phyloP scores from a whole-genome alignment of 2,888 invertebrate species.

The Megamerina dolium region DNA sequence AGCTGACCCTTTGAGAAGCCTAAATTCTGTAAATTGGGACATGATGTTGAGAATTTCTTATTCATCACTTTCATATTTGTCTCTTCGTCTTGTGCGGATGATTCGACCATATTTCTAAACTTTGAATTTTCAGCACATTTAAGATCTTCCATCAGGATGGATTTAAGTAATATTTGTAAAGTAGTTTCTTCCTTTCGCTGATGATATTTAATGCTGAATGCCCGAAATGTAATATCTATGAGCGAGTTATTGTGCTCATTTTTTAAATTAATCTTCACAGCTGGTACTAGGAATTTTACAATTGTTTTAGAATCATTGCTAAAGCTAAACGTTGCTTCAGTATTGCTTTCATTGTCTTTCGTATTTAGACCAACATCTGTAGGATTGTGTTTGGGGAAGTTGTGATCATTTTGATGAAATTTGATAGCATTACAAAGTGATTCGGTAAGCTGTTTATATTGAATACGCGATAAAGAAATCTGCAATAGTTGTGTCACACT shows the following conservation, averaged over 20 bases:
- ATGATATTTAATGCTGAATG: slow-evolving; percentile 72
- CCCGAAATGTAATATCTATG: slow-evolving; percentile 79
- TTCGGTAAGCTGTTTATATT: slow-evolving; percentile 85
- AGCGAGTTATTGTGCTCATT: slow-evolving; percentile 70
- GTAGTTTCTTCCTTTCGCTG: slow-evolving; percentile 64
- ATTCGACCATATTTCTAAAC: slow-evolving; percentile 79
- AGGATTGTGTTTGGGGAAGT: slow-evolving; percentile 11
- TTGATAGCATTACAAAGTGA: slow-evolving; percentile 51
- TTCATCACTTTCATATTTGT: slow-evolving; percentile 22
- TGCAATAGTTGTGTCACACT: slow-evolving; percentile 77
- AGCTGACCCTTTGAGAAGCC: slow-evolving; percentile 28
- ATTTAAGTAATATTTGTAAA: slow-evolving; percentile 73
- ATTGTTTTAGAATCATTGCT: slow-evolving; percentile 22
- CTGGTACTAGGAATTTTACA: slow-evolving; percentile 67
- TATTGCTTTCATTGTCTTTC: not conserved
- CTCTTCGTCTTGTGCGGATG: slow-evolving; percentile 45
- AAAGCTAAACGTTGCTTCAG: not conserved
- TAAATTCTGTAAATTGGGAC: slow-evolving; percentile 32
- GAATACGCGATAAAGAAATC: slow-evolving; percentile 76
- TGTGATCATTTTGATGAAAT: slow-evolving; percentile 6
- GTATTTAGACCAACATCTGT: not conserved
- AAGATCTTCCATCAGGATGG: slow-evolving; percentile 86
- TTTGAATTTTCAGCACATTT: slow-evolving; percentile 70
- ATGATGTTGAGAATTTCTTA: slow-evolving; percentile 31
- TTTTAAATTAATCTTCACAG: slow-evolving; percentile 68